phyloP scores from a whole-genome alignment of 2,113 vertebrate genomes.

The Mustelus asterias region DNA sequence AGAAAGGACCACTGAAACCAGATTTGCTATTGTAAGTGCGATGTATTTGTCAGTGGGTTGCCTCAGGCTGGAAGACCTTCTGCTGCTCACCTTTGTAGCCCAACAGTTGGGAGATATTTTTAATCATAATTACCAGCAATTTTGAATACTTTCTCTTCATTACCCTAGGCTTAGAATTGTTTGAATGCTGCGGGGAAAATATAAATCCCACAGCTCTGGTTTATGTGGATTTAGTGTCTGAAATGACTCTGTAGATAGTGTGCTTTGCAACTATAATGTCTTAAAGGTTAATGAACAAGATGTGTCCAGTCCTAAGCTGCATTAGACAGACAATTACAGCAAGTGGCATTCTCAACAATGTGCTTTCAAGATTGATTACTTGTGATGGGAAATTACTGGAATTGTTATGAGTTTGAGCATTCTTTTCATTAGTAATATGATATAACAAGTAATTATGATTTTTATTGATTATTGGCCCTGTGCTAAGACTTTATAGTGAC shows the following conservation, averaged over 20 bases:
- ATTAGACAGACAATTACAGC: background rate
- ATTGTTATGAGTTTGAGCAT: background rate
- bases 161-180: background rate
- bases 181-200: background rate
- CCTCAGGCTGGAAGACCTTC: background rate
- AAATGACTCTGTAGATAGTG: background rate
- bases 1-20: background rate
- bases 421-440: background rate
- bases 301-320: background rate
- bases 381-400: background rate
- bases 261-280: background rate
- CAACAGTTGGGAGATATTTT: background rate
- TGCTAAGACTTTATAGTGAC: background rate
- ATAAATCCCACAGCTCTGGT: background rate
- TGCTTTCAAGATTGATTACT: background rate
- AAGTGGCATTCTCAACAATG: background rate
- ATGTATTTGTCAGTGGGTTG: background rate
- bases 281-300: background rate
- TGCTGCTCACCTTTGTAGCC: background rate
- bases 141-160: background rate
- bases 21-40: background rate
- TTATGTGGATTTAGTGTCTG: background rate
- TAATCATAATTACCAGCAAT: constrained; percentile 2
- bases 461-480: background rate
- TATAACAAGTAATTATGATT: background rate